Base-by-base conservation (phyloP, 2,113 vertebrate genomes). In the Orcinus orca region DNA sequence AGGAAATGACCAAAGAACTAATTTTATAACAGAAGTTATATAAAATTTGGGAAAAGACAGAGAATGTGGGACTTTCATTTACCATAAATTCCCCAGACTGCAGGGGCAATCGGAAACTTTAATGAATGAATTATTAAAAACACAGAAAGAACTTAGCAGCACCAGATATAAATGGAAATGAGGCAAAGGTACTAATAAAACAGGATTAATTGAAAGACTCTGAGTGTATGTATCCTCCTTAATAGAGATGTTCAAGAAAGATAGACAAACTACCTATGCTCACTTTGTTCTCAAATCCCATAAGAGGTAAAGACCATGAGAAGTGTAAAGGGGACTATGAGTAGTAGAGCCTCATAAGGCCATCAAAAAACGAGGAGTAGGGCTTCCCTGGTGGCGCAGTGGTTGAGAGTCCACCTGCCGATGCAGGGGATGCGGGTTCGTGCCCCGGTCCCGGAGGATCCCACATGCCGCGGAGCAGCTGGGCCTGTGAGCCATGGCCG, bases 131-230 rank as follows among this genome's bases (percentile, higher is more conserved):
- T 89, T 91, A 14, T 60, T 89, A 92, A 90, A 93, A 85, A 47
- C 68, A 89, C 26, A 77, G 44, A 92, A 90, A 79, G 50, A 85
- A 63, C 58, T 93, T 87, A 92, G 44, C 33, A 63, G 20, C 36
- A 92, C 12, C 67, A 77, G 62, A 41, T 96, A 92, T 58, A 95
- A 97, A 80, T 90, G 62, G 26, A 50, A 74, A 33, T 65, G 41
- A 70, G 17, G 29, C 47, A 84, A 90, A 94, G 31, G 41, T 83
- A 31, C 63, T 97, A 94, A 95, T 74, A 65, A 92, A 60, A 91
- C 11, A 92, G 63, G 80, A 62, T 96, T 90, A 87, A 90, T 47
- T 88, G 47, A 94, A 80, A 90, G 36, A 47, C 20, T 58, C 10
- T 68, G 41, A 89, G 14, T 68, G 58, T 47, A 81, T 91, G 12